A percentile compares a stretch with the other conserved stretches of the same genome.
phyloP scores from a whole-genome alignment of 2,797 vertebrate genomes.

The Chlorospingus flavigularis region DNA sequence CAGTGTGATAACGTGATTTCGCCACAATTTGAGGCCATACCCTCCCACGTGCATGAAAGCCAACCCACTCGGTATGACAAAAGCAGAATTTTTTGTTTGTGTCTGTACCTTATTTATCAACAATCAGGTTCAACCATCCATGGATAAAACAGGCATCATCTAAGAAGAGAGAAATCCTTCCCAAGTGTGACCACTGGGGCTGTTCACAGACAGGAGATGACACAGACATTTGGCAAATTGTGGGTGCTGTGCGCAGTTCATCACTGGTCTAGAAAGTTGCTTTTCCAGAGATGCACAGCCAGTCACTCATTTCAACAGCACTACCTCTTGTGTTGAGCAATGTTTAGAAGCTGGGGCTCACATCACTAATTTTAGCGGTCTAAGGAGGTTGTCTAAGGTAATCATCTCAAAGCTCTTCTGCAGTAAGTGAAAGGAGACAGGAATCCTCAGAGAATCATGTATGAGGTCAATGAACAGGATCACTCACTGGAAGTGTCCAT shows the following conservation, averaged over 20 bases:
- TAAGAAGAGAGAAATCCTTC: not conserved
- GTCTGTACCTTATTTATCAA: not conserved
- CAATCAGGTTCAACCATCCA: not conserved
- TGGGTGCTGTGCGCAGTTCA: not conserved
- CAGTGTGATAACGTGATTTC: fast-evolving
- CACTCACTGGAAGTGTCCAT: not conserved
- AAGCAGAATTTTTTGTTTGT: not conserved
- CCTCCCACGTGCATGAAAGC: fast-evolving
- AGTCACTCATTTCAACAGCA: not conserved
- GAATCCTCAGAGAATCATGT: fast-evolving
- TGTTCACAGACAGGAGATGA: not conserved
- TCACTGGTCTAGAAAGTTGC: not conserved
- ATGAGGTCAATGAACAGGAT: not conserved
- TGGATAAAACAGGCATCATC: not conserved
- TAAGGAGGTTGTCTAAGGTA: not conserved
- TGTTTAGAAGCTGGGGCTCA: not conserved
- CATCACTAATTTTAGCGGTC: not conserved
- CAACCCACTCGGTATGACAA: not conserved
- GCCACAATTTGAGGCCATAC: not conserved
- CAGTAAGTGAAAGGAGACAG: not conserved
- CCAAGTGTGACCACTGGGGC: not conserved
- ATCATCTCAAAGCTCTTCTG: not conserved
- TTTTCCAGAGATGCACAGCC: not conserved
- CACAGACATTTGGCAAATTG: fast-evolving
- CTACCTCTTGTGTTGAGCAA: not conserved